These are phyloP conservation scores for Drosophila meridiana DNA, from an alignment of 2,888 invertebrate genomes.

Conservation along the genomic window DNA sequence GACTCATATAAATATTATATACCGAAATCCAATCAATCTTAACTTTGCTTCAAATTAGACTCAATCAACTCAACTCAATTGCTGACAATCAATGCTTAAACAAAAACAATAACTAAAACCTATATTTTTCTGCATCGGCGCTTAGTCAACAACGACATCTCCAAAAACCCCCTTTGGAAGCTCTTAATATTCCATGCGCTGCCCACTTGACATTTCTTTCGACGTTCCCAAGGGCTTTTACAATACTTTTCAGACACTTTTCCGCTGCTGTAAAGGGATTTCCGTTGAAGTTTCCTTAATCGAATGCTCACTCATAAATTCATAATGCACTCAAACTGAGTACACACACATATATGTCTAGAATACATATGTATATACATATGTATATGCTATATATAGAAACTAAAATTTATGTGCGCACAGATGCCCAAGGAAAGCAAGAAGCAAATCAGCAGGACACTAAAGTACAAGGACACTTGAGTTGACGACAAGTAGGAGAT, in stretches of 20 bases:
- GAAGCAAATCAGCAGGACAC: slow-evolving; percentile 38
- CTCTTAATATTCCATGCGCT: slow-evolving; percentile 21
- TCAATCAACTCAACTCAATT: neutral
- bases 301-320: slow-evolving; percentile 56
- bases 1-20: neutral
- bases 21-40: neutral
- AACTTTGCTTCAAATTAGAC: neutral
- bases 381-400: slow-evolving; percentile 2
- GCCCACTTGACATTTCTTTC: slow-evolving; percentile 35
- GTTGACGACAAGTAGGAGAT: slow-evolving; percentile 73
- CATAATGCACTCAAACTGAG: slow-evolving; percentile 40
- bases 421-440: slow-evolving; percentile 55
- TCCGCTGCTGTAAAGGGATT: slow-evolving; percentile 39
- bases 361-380: neutral
- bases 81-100: neutral
- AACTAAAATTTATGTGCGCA: slow-evolving; percentile 65
- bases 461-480: slow-evolving; percentile 64
- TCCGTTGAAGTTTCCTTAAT: slow-evolving; percentile 53
- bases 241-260: slow-evolving; percentile 22
- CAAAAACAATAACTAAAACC: neutral
- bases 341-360: neutral
- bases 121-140: neutral
- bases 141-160: neutral
- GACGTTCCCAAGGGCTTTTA: slow-evolving; percentile 33
- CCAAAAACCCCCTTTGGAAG: slow-evolving; percentile 3